Evolutionary conservation across 2,888 invertebrate genomes (phyloP).

Genomic region (Barypeithes pellucidus): DNA sequence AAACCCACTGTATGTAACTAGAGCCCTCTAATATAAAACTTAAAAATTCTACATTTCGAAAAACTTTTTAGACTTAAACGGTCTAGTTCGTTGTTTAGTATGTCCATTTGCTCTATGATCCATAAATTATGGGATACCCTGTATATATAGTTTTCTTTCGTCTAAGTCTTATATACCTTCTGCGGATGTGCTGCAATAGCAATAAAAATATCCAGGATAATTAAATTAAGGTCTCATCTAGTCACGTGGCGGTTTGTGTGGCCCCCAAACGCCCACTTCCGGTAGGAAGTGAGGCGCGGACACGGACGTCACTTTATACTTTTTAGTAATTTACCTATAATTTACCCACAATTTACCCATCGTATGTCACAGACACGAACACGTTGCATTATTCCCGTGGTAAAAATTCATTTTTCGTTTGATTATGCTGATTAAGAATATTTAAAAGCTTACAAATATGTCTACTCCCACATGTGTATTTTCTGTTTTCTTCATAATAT

Average conservation of each 20-base stretch:
- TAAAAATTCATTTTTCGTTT: constrained; percentile 9
- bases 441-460: too few species aligned
- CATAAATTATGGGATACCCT: too few species aligned
- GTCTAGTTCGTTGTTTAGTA: too few species aligned
- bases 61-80: too few species aligned
- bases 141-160: too few species aligned
- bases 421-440: background rate
- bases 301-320: constrained; percentile 32
- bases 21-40: too few species aligned
- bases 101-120: too few species aligned
- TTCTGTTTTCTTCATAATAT: too few species aligned
- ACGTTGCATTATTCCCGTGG: constrained; percentile 43
- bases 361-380: constrained; percentile 25
- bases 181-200: constrained; percentile 5
- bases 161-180: too few species aligned
- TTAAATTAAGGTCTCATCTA: constrained; percentile 49
- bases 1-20: too few species aligned
- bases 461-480: too few species aligned
- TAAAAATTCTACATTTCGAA: too few species aligned
- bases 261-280: constrained; percentile 50
- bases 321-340: constrained; percentile 40
- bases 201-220: constrained; percentile 35
- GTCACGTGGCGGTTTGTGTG: constrained; percentile 44
- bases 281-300: constrained; percentile 41
- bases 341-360: constrained; percentile 47